Base-by-base conservation (phyloP, 2,113 vertebrate species). In the Sinocyclocheilus grahami region DNA sequence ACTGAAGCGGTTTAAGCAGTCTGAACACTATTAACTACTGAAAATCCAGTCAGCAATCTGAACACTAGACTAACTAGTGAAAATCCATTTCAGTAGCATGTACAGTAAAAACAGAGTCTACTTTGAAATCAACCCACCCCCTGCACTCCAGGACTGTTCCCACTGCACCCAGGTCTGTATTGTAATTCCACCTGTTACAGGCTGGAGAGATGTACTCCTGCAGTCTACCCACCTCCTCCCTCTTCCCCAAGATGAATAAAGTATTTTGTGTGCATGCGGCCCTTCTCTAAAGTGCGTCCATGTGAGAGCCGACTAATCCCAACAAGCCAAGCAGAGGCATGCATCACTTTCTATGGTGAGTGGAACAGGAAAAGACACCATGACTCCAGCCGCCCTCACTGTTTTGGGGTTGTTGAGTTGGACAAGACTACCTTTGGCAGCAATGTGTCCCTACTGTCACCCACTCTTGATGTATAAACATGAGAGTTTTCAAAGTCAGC, bases 171-270 rank as follows among this genome's bases (percentile, higher is more conserved):
- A 74, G 82, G 69, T 24, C 69, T 18, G 33, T 58, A 63, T 84
- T 93, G 92, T 92, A 92, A 93, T 93, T 90, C 91, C 93, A 93
- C 93, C 93, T 94, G 93, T 93, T 94, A 86, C 77, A 87, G 1
- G 65, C 88, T 86, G 76, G 75, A 18, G 39, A 90, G 92, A 92
- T 92, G 91, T 92, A 90, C 89, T 91, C 89, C 89, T 39, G 76
- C 89, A 90, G 86, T 89, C 86, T 90, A 22, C 84, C 83, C 46
- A 65, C 85, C 67, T 55, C 42, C 80, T 42, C 69, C 75, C 76
- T n/a, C 84, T 83, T 48, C 79, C 77, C 60, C 77, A 76, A 77
- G 48, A 67, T 65, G 58, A 51, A 85, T 53, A 72, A 84, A 84
- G 69, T 5, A 24, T 75, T n/a, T 87, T 78, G 71, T 87, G 83